Evolutionary conservation across 2,113 vertebrate species (phyloP).

Genomic region (Paralichthys olivaceus): DNA sequence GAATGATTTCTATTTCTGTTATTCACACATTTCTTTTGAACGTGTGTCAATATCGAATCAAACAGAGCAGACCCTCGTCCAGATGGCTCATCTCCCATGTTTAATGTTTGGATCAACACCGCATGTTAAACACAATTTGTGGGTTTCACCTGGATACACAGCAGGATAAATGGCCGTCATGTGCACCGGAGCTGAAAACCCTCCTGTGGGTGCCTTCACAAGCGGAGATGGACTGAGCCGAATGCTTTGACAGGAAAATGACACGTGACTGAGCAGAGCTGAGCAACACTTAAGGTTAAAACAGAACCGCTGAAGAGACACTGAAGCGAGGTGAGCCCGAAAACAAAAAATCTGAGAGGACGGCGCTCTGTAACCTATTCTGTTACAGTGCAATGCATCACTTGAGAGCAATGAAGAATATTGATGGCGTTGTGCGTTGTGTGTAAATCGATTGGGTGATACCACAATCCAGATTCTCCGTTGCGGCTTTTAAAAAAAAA

Average conservation of each 20-base stretch:
- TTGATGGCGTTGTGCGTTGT: slow-evolving; percentile 37
- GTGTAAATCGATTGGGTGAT: slow-evolving; percentile 35
- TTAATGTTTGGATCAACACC: slow-evolving; percentile 48
- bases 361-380: slow-evolving; percentile 10
- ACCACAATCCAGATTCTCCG: slow-evolving; percentile 7
- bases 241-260: slow-evolving; percentile 35
- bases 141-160: slow-evolving; percentile 57
- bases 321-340: neutral
- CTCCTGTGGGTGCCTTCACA: slow-evolving; percentile 14
- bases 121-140: slow-evolving; percentile 53
- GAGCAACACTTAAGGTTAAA: neutral
- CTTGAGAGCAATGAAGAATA: slow-evolving; percentile 49
- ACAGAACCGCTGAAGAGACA: neutral
- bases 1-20: slow-evolving; percentile 12
- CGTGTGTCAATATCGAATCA: slow-evolving; percentile 23
- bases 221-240: slow-evolving; percentile 22
- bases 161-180: slow-evolving; percentile 39
- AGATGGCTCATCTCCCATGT: slow-evolving; percentile 54
- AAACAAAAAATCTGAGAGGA: slow-evolving; percentile 11
- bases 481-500: neutral
- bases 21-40: slow-evolving; percentile 17
- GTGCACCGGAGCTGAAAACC: slow-evolving; percentile 28
- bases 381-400: slow-evolving; percentile 44
- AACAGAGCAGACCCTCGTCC: slow-evolving; percentile 47
- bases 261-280: slow-evolving; percentile 10